Base-by-base conservation (phyloP, 53 echinoderm and acorn worm genomes). In the Luidia sarsii region DNA sequence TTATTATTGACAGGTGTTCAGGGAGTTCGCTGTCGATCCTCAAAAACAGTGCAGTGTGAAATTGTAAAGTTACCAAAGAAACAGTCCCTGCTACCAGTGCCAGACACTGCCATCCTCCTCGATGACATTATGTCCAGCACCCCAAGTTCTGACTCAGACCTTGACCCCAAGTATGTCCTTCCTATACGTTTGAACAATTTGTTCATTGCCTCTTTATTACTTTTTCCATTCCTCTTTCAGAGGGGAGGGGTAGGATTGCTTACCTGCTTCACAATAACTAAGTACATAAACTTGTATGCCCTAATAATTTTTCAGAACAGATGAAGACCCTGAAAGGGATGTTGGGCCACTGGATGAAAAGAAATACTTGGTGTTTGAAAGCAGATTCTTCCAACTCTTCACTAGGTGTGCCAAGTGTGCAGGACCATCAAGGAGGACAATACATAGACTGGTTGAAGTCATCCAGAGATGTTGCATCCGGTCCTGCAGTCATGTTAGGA, bases 291-390 rank as follows among this genome's bases (percentile, higher is more conserved):
- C 4, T 11, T 50, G 13, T 50, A 25, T 50, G n/a, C 33, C 16
- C 32, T 51, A 27, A 20, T 1, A 23, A 22, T 7, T 67, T 7
- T 43, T 45, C 67, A 70, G 70, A 32, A 19, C 65, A 21, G 65
- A 65, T 65, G 35, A 70, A 7, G 70, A 70, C 10, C 35, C 50
- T 21, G 3, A 20, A 13, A 20, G 52, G 34, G 52, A 70, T 50
- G 70, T 70, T 18, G 51, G 70, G 11, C 23, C 27, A 32, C 52
- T 70, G 70, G 50, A 70, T 15, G 70, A 70, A 20, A 70, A 70
- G 21, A 70, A 70, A 48, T 70, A 70, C 32, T 18, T 70, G 8
- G 52, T 70, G 22, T 70, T 70, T 31, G 50, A 70, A 9, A 48
- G 30, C 52, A 33, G 35, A 20, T 33, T 71, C 16, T 54, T 71